Percentiles rank a stretch among this genome's conserved stretches.
phyloP scores from a whole-genome alignment of 2,888 invertebrate species.

The Cephus pygmeus region DNA sequence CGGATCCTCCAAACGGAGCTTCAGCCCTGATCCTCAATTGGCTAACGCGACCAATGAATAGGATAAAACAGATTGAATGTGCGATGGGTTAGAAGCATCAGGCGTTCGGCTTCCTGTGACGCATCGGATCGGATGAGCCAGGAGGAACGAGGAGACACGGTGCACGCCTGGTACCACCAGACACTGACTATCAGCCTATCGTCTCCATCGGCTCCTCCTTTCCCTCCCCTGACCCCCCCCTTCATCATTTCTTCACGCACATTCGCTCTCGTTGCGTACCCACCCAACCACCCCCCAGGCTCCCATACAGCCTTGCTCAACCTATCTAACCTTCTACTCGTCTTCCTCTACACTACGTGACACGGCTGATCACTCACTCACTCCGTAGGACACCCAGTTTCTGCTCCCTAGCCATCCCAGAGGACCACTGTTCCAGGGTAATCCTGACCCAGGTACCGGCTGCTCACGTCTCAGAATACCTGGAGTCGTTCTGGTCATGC shows the following conservation, averaged over 20 bases:
- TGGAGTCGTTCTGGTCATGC: background rate
- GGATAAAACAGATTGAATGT: conserved; percentile 43
- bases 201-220: background rate
- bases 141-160: conserved; percentile 42
- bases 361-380: background rate
- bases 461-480: background rate
- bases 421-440: background rate
- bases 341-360: background rate
- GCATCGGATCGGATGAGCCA: conserved; percentile 37
- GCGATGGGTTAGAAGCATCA: conserved; percentile 4
- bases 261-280: background rate
- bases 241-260: background rate
- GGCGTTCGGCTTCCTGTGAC: conserved; percentile 45
- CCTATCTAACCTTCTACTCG: background rate
- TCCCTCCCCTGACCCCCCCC: background rate
- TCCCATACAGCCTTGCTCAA: too few species aligned
- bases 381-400: background rate
- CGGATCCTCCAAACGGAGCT: background rate
- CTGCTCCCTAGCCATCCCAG: background rate
- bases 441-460: background rate
- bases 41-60: conserved; percentile 46
- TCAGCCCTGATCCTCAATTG: conserved; percentile 27
- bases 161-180: conserved; percentile 49
- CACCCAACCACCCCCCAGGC: background rate
- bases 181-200: conserved; percentile 29